phyloP scores from a whole-genome alignment of 1,140 invertebrate species.

The Drosophila lini region DNA sequence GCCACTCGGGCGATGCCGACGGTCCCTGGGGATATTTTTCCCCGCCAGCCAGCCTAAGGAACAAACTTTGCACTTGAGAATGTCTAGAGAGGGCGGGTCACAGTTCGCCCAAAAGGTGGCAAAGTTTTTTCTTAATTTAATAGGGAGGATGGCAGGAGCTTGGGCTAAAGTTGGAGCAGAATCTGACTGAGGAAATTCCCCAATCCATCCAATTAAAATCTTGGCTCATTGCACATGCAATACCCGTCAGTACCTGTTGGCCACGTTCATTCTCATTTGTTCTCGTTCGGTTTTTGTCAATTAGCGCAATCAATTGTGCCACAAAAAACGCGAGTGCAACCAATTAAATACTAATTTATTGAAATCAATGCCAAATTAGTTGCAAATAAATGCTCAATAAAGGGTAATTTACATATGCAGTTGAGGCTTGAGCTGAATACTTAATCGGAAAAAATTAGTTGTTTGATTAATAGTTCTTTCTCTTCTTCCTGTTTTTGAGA shows the following conservation, averaged over 20 bases:
- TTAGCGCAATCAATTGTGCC: constrained; percentile 72
- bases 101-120: constrained; percentile 57
- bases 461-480: background rate
- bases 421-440: constrained; percentile 12
- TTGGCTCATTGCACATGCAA: constrained; percentile 57
- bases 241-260: constrained; percentile 38
- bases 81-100: constrained; percentile 45
- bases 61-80: constrained; percentile 76
- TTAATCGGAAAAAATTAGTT: background rate
- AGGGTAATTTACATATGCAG: constrained; percentile 35
- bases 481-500: no score
- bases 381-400: constrained; percentile 62
- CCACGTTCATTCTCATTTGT: constrained; percentile 44
- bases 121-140: constrained; percentile 43
- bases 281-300: constrained; percentile 63
- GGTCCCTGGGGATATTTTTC: constrained; percentile 49
- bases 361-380: constrained; percentile 76
- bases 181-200: background rate
- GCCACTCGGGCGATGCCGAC: constrained; percentile 54
- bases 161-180: background rate
- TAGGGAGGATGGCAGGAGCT: constrained; percentile 11
- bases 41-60: constrained; percentile 43
- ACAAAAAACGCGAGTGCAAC: constrained; percentile 51
- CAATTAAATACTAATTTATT: constrained; percentile 78
- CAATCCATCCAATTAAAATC: constrained; percentile 58